Evolutionary conservation across 1,140 invertebrate genomes (phyloP), one percentile per base, ranked within the genome.

Genomic region (Macrobrachium rosenbergii): DNA sequence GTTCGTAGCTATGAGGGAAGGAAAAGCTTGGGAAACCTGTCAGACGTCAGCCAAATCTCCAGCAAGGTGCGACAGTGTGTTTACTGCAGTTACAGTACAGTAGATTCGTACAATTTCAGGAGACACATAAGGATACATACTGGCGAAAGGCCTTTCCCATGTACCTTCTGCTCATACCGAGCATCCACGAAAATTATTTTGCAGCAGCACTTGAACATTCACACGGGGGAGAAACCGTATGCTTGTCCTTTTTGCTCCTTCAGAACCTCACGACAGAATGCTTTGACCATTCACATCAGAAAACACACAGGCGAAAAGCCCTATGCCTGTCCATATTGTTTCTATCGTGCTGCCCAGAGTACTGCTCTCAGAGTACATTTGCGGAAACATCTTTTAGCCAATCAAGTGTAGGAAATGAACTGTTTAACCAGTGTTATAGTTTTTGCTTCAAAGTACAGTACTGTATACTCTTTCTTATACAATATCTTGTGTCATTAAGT

Each of bases 141-240:
- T 3, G 79, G 79, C 60, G 79, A 82, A 23, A 63, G 79, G 16
- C 79, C 79, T 43, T 82, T 67, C 79, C 64, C 64, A 59, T 82
- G 79, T 19, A 63, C 19, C 3, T 63, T 63, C 23, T 82, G 79
- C 72, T 67, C 79, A 14, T 82, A 82, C 79, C 60, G 79, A 67
- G 79, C 79, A 6, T 63, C 79, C 11, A 63, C 64, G 79, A 82
- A 82, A 82, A 67, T 82, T 60, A 82, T 67, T 21, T 52, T 82
- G 28, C 64, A 82, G 72, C 37, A 67, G 45, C 79, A 82, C 21
- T 16, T 82, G 79, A 67, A 82, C 7, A 52, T 52, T 52, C 92
- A 93, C 89, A 92, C 91, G 45, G 92, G 92, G 19, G 92, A 92
- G 81, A 92, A 92, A 77, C 92, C 92, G 16, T 92, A 92, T 88